Percentiles rank a stretch among this genome's conserved stretches.
phyloP scores from a whole-genome alignment of 2,888 invertebrate species.

The Stramonita haemastoma region DNA sequence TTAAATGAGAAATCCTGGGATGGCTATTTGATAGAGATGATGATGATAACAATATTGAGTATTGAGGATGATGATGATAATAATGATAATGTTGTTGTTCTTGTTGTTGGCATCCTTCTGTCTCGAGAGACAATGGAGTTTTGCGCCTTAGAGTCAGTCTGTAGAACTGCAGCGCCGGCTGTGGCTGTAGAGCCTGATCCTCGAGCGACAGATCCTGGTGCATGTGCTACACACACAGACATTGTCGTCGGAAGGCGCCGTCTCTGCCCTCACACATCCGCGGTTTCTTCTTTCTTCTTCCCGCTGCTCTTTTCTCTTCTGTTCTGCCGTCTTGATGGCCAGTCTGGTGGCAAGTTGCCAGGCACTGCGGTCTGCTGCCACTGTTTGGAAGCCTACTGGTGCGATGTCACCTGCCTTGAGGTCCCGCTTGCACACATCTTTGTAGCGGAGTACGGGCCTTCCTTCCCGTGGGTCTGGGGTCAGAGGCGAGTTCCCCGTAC shows the following conservation, averaged over 20 bases:
- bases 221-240: neutral
- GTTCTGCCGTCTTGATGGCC: neutral
- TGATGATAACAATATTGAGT: too few relatives aligned
- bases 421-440: neutral
- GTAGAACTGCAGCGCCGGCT: too few relatives aligned
- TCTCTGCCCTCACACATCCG: neutral
- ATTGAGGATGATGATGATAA: too few relatives aligned
- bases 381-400: neutral
- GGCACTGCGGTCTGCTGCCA: neutral
- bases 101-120: too few relatives aligned
- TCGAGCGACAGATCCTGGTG: neutral
- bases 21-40: too few relatives aligned
- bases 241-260: neutral
- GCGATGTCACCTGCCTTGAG: neutral
- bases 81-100: too few relatives aligned
- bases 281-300: neutral
- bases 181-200: too few relatives aligned
- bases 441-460: neutral
- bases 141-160: too few relatives aligned
- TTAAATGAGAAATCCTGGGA: too few relatives aligned
- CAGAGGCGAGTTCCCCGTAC: neutral
- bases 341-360: neutral
- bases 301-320: neutral
- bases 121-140: too few relatives aligned
- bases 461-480: neutral